Evolutionary conservation across 2,797 vertebrate genomes (phyloP), one percentile per base, ranked within the genome.

Genomic region (Scyliorhinus canicula): DNA sequence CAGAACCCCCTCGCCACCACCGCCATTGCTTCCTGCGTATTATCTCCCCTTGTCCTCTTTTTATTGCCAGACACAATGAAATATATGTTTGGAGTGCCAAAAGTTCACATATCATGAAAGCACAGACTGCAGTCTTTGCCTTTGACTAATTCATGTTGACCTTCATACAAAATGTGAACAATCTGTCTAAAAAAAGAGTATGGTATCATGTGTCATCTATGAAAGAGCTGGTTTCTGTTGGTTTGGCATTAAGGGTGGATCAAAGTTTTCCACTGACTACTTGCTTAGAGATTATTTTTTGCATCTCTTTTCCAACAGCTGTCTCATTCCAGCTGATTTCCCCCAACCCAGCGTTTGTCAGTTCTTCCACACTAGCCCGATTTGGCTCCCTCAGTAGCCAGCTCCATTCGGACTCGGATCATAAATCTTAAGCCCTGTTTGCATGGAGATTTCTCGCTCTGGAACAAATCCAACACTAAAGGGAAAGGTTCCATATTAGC

Each of bases 141-240:
- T 94, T 94, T 94, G 67, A 94, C 93, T 94, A 94, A 94, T 94
- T 94, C 93, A 74, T 94, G 50, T 55, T 94, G 93, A 94, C 67
- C 93, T 94, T 94, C 93, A 94, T 94, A 94, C 93, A 94, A 94
- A 94, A 94, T 94, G 93, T 74, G 67, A 94, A 94, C 93, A 94
- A 94, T 94, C 93, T 94, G 93, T 55, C 47, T 94, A 94, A 74
- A 91, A 94, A 91, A 94, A 94, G 67, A 74, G 44, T 94, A 94
- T 94, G 71, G 93, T 67, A 94, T 94, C 93, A 94, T 93, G 47
- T 94, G 69, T 74, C 74, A 94, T 74, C 67, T 94, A 52, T 94
- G 93, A 94, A 74, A 94, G 93, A 74, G 65, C 47, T n/a, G 67
- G 93, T 94, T 94, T 74, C 93, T 94, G 93, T 69, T 94, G 93